Evolutionary conservation across 2,797 vertebrate species (phyloP).

Genomic region (Podarcis lilfordi): DNA sequence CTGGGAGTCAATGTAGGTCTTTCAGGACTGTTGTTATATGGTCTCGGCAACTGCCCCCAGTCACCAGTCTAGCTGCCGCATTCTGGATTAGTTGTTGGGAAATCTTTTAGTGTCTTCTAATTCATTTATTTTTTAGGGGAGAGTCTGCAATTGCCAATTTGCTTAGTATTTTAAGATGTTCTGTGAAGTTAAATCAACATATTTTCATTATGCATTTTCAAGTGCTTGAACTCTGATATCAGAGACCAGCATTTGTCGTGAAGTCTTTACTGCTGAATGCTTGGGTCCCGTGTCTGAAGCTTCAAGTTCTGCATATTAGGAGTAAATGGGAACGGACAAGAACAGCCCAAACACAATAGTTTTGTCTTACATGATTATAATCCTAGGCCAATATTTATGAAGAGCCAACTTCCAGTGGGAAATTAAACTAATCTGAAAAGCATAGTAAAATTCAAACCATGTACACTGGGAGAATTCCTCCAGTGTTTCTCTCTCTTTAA

Average conservation of each 20-base stretch:
- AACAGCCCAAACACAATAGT: slow-evolving; percentile 28
- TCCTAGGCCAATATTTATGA: slow-evolving; percentile 46
- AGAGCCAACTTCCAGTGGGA: slow-evolving; percentile 63
- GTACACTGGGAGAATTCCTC: slow-evolving; percentile 53
- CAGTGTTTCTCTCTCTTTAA: slow-evolving; percentile 62
- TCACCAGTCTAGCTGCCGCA: no score
- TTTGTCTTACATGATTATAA: slow-evolving; percentile 51
- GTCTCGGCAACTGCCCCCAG: no score
- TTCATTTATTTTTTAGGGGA: neutral
- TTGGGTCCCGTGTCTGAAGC: slow-evolving; percentile 13
- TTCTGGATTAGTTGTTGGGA: no score
- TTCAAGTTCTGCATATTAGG: slow-evolving; percentile 40
- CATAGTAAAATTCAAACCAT: slow-evolving; percentile 62
- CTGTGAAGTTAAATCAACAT: neutral
- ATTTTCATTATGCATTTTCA: slow-evolving; percentile 43
- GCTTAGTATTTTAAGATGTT: neutral
- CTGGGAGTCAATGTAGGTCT: no score
- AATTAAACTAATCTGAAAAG: slow-evolving; percentile 70
- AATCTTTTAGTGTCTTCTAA: neutral
- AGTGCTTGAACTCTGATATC: slow-evolving; percentile 23
- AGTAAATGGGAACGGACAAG: slow-evolving; percentile 27
- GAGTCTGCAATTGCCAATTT: neutral
- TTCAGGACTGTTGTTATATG: no score
- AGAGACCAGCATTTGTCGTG: neutral
- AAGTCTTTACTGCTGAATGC: neutral